Evolutionary conservation across 1,140 invertebrate genomes (phyloP), one percentile per base, ranked within the genome.

Genomic region (Bombus sibiricus): DNA sequence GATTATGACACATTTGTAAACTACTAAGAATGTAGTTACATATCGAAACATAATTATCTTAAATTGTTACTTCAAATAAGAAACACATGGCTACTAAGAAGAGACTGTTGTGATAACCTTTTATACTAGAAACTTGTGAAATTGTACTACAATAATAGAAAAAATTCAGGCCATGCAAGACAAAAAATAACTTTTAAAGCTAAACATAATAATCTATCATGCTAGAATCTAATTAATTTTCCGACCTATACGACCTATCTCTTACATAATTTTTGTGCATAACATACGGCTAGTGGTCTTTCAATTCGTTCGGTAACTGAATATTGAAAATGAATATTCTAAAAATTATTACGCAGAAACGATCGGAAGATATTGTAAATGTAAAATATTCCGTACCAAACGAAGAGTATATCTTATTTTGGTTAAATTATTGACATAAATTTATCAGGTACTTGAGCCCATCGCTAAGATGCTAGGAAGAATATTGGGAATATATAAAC

Each of bases 221-320:
- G 32, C 3, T 43, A 81, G 71, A 71, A 59, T 74, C 77, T 66
- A 86, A 73, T 87, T 78, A 88, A 92, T 85, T 96, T 97, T 97
- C 98, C 98, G 47, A 53, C 98, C 98, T 95, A 99, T 99, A 96
- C 98, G 98, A 98, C 98, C 98, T 98, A 99, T 99, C 96, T 96
- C 18, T 97, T 96, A 94, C 93, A 94, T 93, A 92, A 32, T 96
- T 96, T 4, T 62, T 12, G 12, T 62, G 0, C 10, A 1, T 12
- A 28, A n/a, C 28, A n/a, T 3, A 62, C 10, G 28, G 59, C 3
- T 62, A 75, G 68, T 80, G 87, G 73, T 41, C 22, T 62, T 64
- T 47, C 8, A 12, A 15, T 12, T 39, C 25, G 18, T 28, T 32
- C 18, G 28, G 28, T 34, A 80, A 43, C 8, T 39, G 22, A n/a